These are phyloP conservation scores for Cossypha dichroa DNA, from an alignment of 2,797 vertebrate genomes.

Conservation along the genomic window DNA sequence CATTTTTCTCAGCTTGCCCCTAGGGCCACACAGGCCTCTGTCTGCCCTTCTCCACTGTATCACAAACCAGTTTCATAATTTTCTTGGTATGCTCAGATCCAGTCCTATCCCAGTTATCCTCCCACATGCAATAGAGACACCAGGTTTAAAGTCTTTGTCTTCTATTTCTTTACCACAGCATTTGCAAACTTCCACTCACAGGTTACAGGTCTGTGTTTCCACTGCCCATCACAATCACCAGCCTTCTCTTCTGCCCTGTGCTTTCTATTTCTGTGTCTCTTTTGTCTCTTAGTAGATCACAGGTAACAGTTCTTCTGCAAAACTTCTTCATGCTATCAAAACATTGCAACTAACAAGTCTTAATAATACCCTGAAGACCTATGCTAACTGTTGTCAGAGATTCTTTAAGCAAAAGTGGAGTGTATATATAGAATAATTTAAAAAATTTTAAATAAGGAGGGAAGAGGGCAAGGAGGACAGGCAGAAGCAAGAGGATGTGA, in stretches of 20 bases:
- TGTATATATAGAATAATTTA: rapidly evolving
- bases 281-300: neutral
- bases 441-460: rapidly evolving
- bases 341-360: neutral
- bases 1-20: neutral
- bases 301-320: neutral
- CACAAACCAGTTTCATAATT: neutral
- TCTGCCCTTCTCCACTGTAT: neutral
- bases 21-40: neutral
- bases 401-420: neutral
- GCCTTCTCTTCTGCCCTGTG: neutral
- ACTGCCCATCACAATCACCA: neutral
- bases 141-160: neutral
- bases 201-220: neutral
- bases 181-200: neutral
- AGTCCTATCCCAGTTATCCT: neutral
- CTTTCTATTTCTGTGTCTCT: neutral
- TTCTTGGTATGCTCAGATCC: neutral
- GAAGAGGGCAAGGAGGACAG: too few species aligned
- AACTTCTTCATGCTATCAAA: neutral
- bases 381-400: neutral
- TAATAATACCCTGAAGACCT: neutral
- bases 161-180: neutral
- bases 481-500: neutral
- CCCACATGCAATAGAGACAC: rapidly evolving